Conservation (phyloP, 2,113 vertebrate species). For the Acrocephalus arundinaceus region DNA sequence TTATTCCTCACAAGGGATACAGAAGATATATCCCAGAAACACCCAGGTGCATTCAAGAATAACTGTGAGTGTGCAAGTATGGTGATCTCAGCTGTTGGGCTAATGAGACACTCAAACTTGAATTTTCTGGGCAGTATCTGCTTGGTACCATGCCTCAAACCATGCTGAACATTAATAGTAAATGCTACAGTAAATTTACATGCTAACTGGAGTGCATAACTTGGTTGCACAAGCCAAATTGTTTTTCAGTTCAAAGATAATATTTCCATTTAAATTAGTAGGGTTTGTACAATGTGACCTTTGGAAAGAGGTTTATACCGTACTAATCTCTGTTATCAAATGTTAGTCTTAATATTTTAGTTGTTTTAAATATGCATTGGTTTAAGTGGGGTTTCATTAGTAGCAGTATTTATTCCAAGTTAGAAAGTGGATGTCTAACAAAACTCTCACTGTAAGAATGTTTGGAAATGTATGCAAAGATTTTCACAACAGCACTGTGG, state of each 20-base stretch:
- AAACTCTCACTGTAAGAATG: not conserved
- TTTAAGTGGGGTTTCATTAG: constrained; percentile 10
- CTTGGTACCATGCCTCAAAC: not conserved
- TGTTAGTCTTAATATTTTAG: constrained; percentile 18
- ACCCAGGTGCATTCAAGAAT: not conserved
- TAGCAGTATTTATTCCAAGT: not conserved
- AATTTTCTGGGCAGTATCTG: not conserved
- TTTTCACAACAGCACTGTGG: not conserved
- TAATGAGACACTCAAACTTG: not conserved
- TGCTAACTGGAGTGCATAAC: not conserved
- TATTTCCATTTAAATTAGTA: constrained; percentile 9
- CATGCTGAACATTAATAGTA: not conserved
- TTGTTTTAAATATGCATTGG: not conserved
- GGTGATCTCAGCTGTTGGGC: not conserved
- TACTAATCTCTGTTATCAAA: constrained; percentile 41
- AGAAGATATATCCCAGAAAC: not conserved
- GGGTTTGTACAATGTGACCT: not conserved
- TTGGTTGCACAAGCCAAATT: not conserved
- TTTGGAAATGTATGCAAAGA: constrained; percentile 11
- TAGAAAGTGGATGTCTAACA: not conserved
- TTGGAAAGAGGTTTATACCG: not conserved
- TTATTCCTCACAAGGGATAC: not conserved
- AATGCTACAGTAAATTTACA: not conserved
- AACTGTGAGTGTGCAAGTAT: not conserved
- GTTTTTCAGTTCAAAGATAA: not conserved